Base-by-base conservation (phyloP, 1,140 invertebrate genomes). In the Drosophila truncata region DNA sequence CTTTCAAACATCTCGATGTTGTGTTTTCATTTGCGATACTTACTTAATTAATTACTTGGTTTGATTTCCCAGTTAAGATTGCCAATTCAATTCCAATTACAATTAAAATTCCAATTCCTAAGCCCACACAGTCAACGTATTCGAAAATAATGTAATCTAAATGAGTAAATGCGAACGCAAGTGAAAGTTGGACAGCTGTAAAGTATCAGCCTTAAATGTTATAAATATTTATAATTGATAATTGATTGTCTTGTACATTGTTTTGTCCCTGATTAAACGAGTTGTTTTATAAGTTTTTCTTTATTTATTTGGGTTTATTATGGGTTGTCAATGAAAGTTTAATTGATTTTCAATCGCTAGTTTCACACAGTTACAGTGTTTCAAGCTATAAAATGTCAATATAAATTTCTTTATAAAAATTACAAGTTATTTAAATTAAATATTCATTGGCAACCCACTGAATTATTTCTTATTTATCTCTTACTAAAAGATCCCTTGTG, bases 1-100 rank as follows among this genome's bases (percentile, higher is more conserved):
- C 77, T 87, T 91, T 91, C 67, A 77, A 91, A 91, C 82, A 84
- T 91, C 88, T 91, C 78, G 88, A 91, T 91, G 88, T 91, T 91
- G 88, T 91, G 88, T 91, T 91, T 78, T 91, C 60, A 90, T 82
- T 90, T 90, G 82, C 82, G 75, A 90, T 78, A 77, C 64, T 71
- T 78, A 77, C 64, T 71, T 78, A 73, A 61, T 61, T 76, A 71
- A 62, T 81, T 76, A 72, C 59, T 88, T 80, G 70, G 73, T 91
- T 91, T 81, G 41, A 80, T 80, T 88, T 85, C 74, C 75, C 44
- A 85, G 64, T 73, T 77, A 69, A 59, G 62, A 85, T 61, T 83
- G 61, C 83, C 63, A 80, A 71, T 71, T 65, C 54, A 71, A 80
- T 61, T 83, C 41, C 64, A 86, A 67, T 75, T 71, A 64, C 66